phyloP scores from a whole-genome alignment of 2,113 vertebrate genomes.

The Centrocercus urophasianus region DNA sequence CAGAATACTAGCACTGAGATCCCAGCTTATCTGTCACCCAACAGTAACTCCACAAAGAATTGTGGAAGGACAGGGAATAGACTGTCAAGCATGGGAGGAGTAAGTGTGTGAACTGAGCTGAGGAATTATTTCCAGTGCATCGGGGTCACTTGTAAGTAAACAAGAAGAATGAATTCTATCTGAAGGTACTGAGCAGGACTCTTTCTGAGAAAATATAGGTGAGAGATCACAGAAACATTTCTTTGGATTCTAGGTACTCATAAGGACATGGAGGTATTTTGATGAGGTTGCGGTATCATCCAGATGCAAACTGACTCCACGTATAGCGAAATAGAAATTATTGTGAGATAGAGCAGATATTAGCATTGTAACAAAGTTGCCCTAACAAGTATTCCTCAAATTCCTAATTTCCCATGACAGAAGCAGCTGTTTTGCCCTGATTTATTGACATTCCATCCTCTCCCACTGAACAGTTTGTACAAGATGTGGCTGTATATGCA shows the following conservation, averaged over 20 bases:
- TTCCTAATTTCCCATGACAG: background rate
- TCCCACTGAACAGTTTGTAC: background rate
- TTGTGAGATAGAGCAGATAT: background rate
- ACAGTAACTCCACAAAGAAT: background rate
- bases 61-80: background rate
- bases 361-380: background rate
- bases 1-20: background rate
- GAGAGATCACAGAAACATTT: background rate
- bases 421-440: background rate
- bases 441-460: background rate
- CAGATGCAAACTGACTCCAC: background rate
- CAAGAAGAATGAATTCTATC: background rate
- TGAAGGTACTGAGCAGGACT: background rate
- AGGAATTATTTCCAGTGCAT: background rate
- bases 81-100: background rate
- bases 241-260: background rate
- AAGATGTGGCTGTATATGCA: background rate
- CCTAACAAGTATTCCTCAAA: background rate
- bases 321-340: background rate
- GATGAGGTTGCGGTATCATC: background rate
- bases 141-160: background rate
- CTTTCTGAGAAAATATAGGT: background rate
- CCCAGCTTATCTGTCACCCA: background rate
- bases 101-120: background rate
- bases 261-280: background rate